phyloP scores from a whole-genome alignment of 2,888 invertebrate species.

The Lobophora halterata region DNA sequence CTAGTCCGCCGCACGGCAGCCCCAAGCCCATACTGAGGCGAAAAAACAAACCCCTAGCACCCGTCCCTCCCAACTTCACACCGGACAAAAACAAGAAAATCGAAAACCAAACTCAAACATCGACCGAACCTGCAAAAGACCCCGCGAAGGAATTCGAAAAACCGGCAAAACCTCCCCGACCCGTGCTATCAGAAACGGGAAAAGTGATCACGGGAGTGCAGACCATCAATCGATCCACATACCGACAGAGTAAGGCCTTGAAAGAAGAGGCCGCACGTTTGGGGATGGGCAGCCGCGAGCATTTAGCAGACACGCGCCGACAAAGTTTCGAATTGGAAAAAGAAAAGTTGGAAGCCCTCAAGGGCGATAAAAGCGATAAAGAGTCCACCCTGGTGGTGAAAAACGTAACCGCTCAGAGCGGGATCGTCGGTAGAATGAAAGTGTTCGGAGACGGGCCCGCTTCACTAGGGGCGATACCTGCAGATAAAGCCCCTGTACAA shows the following conservation, averaged over 20 bases:
- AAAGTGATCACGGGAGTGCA: conserved; percentile 77
- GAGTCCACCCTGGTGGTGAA: conserved; percentile 56
- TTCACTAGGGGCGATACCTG: conserved; percentile 43
- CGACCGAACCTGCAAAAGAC: conserved; percentile 35
- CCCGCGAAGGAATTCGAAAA: conserved; percentile 63
- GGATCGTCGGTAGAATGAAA: conserved; percentile 66
- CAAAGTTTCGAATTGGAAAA: conserved; percentile 80
- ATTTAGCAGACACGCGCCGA: conserved; percentile 65
- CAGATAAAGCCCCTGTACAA: conserved; percentile 41
- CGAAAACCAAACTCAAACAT: conserved; percentile 42
- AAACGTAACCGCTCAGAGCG: conserved; percentile 69
- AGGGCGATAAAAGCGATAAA: conserved; percentile 37
- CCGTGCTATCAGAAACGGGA: conserved; percentile 73
- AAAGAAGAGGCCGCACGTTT: conserved; percentile 65
- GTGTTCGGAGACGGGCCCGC: conserved; percentile 68
- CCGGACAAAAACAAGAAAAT: conserved; percentile 69
- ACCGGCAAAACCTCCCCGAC: conserved; percentile 84
- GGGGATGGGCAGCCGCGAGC: conserved; percentile 60
- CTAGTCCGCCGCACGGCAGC: conserved; percentile 87
- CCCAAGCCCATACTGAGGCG: conserved; percentile 86
- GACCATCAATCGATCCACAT: conserved; percentile 82
- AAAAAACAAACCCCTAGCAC: conserved; percentile 88
- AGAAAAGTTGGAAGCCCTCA: conserved; percentile 59
- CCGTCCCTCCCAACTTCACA: conserved; percentile 83
- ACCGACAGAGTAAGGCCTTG: conserved; percentile 74